Conservation (phyloP, 2,797 vertebrate species). For the Phrynocephalus vlangalii region DNA sequence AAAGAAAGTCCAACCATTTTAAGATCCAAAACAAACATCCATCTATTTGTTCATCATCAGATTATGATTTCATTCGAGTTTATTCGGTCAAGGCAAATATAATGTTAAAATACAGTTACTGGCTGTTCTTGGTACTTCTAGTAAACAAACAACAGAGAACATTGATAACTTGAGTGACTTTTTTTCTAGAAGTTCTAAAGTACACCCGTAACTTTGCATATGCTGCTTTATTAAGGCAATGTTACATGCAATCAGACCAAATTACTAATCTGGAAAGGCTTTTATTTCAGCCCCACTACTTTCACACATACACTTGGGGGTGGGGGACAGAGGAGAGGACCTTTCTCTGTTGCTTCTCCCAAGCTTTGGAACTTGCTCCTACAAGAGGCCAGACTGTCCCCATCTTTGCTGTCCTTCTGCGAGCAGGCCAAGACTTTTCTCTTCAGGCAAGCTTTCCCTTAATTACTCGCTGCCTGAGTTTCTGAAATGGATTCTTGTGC, state of each 20-base stretch:
- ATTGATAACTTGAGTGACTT: constrained; percentile 12
- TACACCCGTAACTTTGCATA: background rate
- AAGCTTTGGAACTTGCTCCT: too few relatives aligned
- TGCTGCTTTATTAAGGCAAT: background rate
- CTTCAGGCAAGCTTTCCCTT: too few relatives aligned
- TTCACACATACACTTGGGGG: too few relatives aligned
- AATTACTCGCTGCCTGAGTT: too few relatives aligned
- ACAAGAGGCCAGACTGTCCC: too few relatives aligned
- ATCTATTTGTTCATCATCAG: constrained; percentile 22
- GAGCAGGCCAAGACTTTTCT: too few relatives aligned
- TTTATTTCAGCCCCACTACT: too few relatives aligned
- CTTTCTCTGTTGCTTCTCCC: too few relatives aligned
- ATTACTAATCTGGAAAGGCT: background rate
- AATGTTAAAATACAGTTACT: constrained; percentile 7
- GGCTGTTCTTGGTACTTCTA: background rate
- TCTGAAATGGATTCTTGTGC: too few relatives aligned
- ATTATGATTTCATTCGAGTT: constrained; percentile 31
- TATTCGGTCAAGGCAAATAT: constrained; percentile 41
- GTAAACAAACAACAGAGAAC: constrained; percentile 9
- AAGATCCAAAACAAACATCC: constrained; percentile 42
- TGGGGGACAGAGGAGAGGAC: too few relatives aligned
- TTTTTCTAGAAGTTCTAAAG: background rate
- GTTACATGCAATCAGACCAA: background rate
- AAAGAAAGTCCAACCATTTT: constrained; percentile 20
- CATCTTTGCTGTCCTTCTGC: too few relatives aligned